phyloP scores from a whole-genome alignment of 2,797 vertebrate species.

The Rousettus madagascariensis region DNA sequence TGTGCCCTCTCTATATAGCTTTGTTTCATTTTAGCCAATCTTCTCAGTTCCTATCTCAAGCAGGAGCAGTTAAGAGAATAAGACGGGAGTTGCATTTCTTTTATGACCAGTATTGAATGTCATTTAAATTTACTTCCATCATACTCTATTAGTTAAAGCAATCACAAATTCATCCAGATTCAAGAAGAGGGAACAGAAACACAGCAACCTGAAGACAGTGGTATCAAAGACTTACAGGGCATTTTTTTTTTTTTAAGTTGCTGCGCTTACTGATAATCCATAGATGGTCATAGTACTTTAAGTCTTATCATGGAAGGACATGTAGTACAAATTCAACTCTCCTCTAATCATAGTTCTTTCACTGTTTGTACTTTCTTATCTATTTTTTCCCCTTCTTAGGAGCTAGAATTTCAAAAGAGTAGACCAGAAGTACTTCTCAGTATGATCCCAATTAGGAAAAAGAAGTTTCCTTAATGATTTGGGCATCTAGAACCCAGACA shows the following conservation, averaged over 20 bases:
- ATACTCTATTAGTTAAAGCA: not conserved
- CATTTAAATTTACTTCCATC: not conserved
- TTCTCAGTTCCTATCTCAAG: not conserved
- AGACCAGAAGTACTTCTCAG: not conserved
- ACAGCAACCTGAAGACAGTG: not conserved
- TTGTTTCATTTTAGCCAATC: not conserved
- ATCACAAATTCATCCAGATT: not conserved
- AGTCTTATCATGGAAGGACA: not conserved
- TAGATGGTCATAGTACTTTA: not conserved
- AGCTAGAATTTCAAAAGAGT: not conserved
- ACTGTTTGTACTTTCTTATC: not conserved
- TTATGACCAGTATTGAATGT: not conserved
- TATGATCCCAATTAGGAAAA: not conserved
- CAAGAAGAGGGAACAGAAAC: not conserved
- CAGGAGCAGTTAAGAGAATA: not conserved
- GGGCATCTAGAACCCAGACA: not conserved
- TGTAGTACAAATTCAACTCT: not conserved
- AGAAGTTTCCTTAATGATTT: not conserved
- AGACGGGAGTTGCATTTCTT: not conserved
- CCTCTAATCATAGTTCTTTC: not conserved
- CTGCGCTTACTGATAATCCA: not conserved
- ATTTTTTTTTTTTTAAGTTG: not conserved
- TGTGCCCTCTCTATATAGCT: not conserved
- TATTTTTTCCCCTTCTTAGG: not conserved
- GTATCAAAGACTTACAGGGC: not conserved